Base-by-base conservation (phyloP, 2,888 invertebrate genomes). In the Ptychoptera contaminata region DNA sequence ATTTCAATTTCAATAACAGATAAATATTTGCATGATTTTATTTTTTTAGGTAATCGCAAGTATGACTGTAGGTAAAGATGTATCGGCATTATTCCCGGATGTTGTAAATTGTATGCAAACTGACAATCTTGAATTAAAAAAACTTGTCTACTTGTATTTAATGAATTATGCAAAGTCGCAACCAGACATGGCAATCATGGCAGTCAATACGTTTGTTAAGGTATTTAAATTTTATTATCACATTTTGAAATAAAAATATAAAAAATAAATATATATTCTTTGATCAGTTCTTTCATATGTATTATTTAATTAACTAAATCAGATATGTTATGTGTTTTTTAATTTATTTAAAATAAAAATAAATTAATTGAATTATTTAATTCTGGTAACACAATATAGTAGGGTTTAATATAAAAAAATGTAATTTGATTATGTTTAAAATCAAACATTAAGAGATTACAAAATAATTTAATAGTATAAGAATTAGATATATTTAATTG, bases 31-130 rank as follows among this genome's bases (percentile, higher is more conserved):
- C 38, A 30, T 38, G 7, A 41, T 41, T 35, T 43, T 46, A 30
- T 49, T 45, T 53, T 48, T 62, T 45, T 54, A 94, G 83, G 97
- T 98, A 15, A 98, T 98, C 60, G 98, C 98, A 16, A 94, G 94
- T 49, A 98, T 99, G 98, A 98, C 98, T 7, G 98, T 99, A 16
- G 98, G 98, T 43, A 98, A 98, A 72, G 98, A 98, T 76, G 98
- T 99, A 1, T 88, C 88, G 0, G 94, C 97, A 1, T 69, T 98
- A 12, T 99, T 99, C 62, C 97, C 98, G 0, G 98, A 99, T 63
- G 98, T 99, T 2, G 96, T 99, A 29, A 98, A 98, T 68, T 98
- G 98, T 64, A 98, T 99, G 97, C 98, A 98, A 70, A 99, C 98
- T 0, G 98, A 98, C 63, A 99, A 98, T 67, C 70, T 98, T 60